Percentiles rank a stretch among this genome's conserved stretches.
Evolutionary conservation across 23 tunicate species (phyloP).

Genomic region (Diplosoma virens): DNA sequence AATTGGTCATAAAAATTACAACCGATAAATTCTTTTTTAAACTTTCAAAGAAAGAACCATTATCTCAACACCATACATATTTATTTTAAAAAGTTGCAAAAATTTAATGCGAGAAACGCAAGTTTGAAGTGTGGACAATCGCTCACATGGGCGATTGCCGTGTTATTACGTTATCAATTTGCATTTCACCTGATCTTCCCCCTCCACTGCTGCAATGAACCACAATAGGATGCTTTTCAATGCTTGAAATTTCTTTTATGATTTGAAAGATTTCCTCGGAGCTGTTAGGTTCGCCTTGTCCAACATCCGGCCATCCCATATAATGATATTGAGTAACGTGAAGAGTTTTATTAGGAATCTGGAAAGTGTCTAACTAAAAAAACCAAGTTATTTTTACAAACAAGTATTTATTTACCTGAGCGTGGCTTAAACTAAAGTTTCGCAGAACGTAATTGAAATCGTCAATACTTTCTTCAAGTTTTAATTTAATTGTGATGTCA

Average conservation of each 20-base stretch:
- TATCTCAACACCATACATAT: no score
- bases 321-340: constrained; percentile 68
- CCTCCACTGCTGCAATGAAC: constrained; percentile 94
- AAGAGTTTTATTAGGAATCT: not conserved
- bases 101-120: no score
- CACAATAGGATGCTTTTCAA: constrained; percentile 29
- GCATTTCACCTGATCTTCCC: constrained; percentile 65
- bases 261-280: constrained; percentile 52
- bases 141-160: no score
- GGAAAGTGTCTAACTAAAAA: no score
- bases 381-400: not conserved
- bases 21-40: no score
- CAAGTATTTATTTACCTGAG: constrained; percentile 28
- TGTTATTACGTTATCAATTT: no score
- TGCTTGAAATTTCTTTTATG: constrained; percentile 14
- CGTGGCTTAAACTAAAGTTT: constrained; percentile 26
- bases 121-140: no score
- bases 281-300: constrained; percentile 51
- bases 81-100: no score
- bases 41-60: no score
- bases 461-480: constrained; percentile 44
- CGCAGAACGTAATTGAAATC: constrained; percentile 61
- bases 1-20: no score
- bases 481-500: constrained; percentile 47
- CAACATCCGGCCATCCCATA: constrained; percentile 86